Percentiles rank a stretch among this genome's conserved stretches.
phyloP scores from a whole-genome alignment of 2,888 invertebrate genomes.

The Sminthurides aquaticus region DNA sequence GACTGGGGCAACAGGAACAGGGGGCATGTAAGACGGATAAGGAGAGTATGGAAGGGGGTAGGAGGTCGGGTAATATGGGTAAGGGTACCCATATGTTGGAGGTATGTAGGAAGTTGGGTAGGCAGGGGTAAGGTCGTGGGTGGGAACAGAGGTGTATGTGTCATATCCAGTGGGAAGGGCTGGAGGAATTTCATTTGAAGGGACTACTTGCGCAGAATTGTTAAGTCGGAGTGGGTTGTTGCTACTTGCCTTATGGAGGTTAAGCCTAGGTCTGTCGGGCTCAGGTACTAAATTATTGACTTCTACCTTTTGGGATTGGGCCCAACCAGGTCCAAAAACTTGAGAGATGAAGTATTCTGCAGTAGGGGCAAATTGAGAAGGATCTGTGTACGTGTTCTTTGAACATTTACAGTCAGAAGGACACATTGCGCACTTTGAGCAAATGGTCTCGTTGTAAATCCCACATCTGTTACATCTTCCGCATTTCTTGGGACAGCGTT shows the following conservation, averaged over 20 bases:
- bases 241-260: constrained; percentile 14
- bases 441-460: constrained; percentile 28
- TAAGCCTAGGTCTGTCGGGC: constrained; percentile 13
- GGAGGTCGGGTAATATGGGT: not conserved
- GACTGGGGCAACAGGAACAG: no score
- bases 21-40: not conserved
- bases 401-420: constrained; percentile 31
- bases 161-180: constrained; percentile 14
- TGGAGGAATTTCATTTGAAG: not conserved
- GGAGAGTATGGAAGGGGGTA: not conserved
- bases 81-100: not conserved
- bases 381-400: not conserved
- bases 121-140: not conserved
- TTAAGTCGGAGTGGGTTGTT: constrained; percentile 15
- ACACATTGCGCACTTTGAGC: constrained; percentile 30
- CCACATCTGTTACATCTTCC: constrained; percentile 33
- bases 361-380: constrained; percentile 2
- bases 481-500: constrained; percentile 24
- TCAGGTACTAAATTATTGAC: constrained; percentile 10
- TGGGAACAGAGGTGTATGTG: constrained; percentile 5
- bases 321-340: constrained; percentile 22
- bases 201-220: not conserved
- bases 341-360: constrained; percentile 20
- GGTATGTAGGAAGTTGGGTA: not conserved
- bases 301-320: constrained; percentile 21